Percentiles rank a stretch among this genome's conserved stretches.
Evolutionary conservation across 2,113 vertebrate species (phyloP).

Genomic region (Zonotrichia leucophrys): DNA sequence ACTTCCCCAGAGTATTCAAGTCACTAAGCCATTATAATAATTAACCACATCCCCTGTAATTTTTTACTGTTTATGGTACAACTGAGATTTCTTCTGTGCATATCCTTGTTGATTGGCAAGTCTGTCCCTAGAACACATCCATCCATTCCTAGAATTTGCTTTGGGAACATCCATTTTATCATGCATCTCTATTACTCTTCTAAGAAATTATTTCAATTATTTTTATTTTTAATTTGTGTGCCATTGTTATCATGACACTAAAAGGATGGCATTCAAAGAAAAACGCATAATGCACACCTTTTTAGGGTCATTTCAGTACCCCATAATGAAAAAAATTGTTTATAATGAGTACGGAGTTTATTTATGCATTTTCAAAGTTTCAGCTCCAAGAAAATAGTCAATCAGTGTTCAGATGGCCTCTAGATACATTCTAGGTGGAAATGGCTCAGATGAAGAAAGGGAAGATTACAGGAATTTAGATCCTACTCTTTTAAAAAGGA

Average conservation of each 20-base stretch:
- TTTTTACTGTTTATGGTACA: slow-evolving; percentile 23
- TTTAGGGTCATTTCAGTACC: neutral
- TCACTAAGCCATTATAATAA: slow-evolving; percentile 17
- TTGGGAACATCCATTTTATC: neutral
- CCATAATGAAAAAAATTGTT: neutral
- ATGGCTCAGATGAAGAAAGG: neutral
- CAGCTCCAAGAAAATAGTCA: neutral
- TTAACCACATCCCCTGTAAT: slow-evolving; percentile 16
- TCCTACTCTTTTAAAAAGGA: neutral
- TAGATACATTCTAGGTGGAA: neutral
- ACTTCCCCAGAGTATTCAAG: neutral
- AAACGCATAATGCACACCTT: neutral
- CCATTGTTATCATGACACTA: neutral
- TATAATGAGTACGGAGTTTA: neutral
- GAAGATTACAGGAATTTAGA: neutral
- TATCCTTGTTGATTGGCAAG: neutral
- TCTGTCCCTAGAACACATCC: neutral
- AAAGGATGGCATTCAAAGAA: neutral
- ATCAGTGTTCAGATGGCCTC: neutral
- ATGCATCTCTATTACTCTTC: neutral
- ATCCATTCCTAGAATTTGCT: neutral
- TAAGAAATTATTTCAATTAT: neutral
- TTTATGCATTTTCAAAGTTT: neutral
- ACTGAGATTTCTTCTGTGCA: neutral
- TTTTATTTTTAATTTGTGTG: neutral